Percentiles rank a stretch among this genome's conserved stretches.
These are phyloP conservation scores for Dicycla oo DNA, from an alignment of 2,888 invertebrate species.

Conservation along the genomic window DNA sequence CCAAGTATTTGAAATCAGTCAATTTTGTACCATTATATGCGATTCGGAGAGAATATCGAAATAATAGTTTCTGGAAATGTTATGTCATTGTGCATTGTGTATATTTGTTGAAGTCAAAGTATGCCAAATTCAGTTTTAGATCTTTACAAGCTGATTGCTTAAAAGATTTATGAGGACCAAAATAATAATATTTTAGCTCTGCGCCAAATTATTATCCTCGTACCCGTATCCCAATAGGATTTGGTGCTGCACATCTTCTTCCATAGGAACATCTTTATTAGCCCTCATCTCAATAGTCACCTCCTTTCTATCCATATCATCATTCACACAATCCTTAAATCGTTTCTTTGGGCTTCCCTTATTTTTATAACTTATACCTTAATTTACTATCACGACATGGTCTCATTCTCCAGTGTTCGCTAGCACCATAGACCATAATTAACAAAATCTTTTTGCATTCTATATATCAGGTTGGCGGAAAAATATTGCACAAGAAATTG, in stretches of 20 bases:
- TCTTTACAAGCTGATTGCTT: neutral
- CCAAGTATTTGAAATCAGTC: conserved; percentile 31
- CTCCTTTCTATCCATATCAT: neutral
- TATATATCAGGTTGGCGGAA: no score
- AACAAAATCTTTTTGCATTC: neutral
- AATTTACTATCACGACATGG: neutral
- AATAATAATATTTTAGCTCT: neutral
- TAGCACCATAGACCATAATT: no score
- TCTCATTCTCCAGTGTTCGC: neutral
- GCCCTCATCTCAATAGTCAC: neutral
- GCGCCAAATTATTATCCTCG: neutral
- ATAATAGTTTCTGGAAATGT: conserved; percentile 32
- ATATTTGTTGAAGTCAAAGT: neutral
- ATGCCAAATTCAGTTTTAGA: no score
- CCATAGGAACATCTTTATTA: neutral
- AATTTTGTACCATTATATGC: conserved; percentile 48
- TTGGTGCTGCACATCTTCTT: neutral
- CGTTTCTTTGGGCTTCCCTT: neutral
- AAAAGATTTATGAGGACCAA: neutral
- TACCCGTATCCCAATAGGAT: neutral
- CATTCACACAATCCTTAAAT: no score
- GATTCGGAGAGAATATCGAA: conserved; percentile 26
- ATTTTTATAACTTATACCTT: neutral
- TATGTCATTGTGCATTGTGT: conserved; percentile 31
- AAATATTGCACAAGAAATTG: no score